These are phyloP conservation scores for Magallana ariakensis DNA, from an alignment of 1,140 invertebrate species.

Conservation along the genomic window DNA sequence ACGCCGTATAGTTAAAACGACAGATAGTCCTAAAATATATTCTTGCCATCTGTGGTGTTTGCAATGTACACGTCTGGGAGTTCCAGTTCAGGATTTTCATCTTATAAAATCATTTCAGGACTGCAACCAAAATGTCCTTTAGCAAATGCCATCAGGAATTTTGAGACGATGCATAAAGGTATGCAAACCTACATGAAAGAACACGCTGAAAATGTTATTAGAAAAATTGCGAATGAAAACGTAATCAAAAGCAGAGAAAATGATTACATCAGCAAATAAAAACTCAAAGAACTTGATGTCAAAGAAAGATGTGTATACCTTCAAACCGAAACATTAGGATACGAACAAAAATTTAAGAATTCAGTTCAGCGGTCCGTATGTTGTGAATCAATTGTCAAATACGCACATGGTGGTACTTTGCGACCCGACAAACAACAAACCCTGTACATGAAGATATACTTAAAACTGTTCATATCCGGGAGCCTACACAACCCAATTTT, in stretches of 20 bases:
- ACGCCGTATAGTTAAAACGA: slow-evolving; percentile 47
- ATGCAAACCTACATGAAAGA: neutral
- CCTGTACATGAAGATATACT: too few relatives aligned
- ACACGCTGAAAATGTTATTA: too few relatives aligned
- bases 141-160: neutral
- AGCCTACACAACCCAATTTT: too few relatives aligned
- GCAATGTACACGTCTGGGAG: slow-evolving; percentile 36
- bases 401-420: too few relatives aligned
- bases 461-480: too few relatives aligned
- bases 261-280: too few relatives aligned
- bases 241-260: too few relatives aligned
- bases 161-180: neutral
- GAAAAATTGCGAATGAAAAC: too few relatives aligned
- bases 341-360: too few relatives aligned
- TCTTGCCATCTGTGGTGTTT: slow-evolving; percentile 32
- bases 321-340: slow-evolving; percentile 11
- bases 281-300: slow-evolving; percentile 32
- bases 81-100: slow-evolving; percentile 42
- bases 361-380: too few relatives aligned
- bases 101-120: slow-evolving; percentile 45
- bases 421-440: too few relatives aligned
- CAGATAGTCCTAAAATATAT: slow-evolving; percentile 28
- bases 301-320: slow-evolving; percentile 46
- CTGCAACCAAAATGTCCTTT: slow-evolving; percentile 50
- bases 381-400: too few relatives aligned